Base-by-base conservation (phyloP, 2,113 vertebrate genomes). In the Phrynosoma blainvillii region DNA sequence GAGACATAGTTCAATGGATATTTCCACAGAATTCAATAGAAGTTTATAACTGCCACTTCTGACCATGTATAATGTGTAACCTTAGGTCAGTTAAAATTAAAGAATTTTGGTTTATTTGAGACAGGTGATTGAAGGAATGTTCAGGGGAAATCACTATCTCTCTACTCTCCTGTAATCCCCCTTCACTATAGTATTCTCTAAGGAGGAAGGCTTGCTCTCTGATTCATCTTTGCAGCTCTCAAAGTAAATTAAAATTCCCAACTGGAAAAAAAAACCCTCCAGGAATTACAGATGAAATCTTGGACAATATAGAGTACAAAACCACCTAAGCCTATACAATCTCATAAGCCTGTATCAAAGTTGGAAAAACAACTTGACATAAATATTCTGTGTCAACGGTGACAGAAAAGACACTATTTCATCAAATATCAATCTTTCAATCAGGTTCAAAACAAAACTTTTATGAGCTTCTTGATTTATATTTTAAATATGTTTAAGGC, bases 261-360 rank as follows among this genome's bases (percentile, higher is more conserved):
- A 89, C 88, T 84, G 85, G 78, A 77, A 90, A 92, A 88, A 87
- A 82, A 90, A 93, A 88, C 36, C 13, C n/a, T 62, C 52, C 36
- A 91, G 68, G 88, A 87, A 89, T 93, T 78, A 92, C 54, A 89
- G 84, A 82, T 36, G 84, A 81, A 88, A 90, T 90, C 95, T 91
- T 80, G 21, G 90, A 84, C 47, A 91, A 76, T 16, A 2, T 36
- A 89, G 3, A 79, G 5, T 75, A 70, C 74, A 93, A 82, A 20
- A 56, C 86, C 75, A 66, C 62, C 84, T 92, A 93, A 92, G 88
- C 91, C 82, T 82, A 74, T 81, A 87, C 84, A 93, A 93, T 91
- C 84, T 88, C 80, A 88, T 90, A 93, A 91, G 84, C 62, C 83
- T 54, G 85, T 89, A 90, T 80, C 90, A 95, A 71, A 94, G 16